Evolutionary conservation across 53 echinoderm and acorn worm species (phyloP).

Genomic region (Apostichopus leukothele): DNA sequence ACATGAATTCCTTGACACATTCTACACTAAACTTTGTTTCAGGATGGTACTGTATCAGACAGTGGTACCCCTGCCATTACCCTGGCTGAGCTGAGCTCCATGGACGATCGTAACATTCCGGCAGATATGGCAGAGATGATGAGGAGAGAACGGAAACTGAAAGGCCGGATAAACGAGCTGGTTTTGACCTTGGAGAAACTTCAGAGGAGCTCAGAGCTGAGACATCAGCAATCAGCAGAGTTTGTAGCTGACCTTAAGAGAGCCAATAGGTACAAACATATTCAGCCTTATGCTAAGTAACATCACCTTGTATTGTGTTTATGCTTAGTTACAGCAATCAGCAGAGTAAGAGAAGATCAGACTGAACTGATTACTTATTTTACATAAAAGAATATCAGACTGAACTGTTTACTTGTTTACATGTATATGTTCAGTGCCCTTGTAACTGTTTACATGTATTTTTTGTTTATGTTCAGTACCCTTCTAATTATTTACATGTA

Average conservation of each 20-base stretch:
- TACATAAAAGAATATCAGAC: no score
- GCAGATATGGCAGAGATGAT: slow-evolving; percentile 70
- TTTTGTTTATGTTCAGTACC: no score
- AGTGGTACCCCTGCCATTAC: slow-evolving; percentile 85
- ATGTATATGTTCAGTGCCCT: no score
- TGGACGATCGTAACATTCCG: slow-evolving; percentile 79
- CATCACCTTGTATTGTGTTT: no score
- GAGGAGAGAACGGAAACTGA: slow-evolving; percentile 80
- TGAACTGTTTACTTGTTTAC: no score
- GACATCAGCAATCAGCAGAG: slow-evolving; percentile 97
- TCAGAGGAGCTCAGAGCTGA: slow-evolving; percentile 96
- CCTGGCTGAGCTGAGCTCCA: slow-evolving; percentile 82
- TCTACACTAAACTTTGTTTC: neutral
- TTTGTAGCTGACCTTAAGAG: slow-evolving; percentile 99
- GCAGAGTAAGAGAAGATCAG: slow-evolving; percentile 52
- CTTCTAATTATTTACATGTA: no score
- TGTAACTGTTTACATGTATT: no score
- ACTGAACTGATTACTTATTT: no score
- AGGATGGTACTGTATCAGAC: slow-evolving; percentile 46
- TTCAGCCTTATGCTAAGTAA: no score
- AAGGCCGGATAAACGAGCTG: slow-evolving; percentile 85
- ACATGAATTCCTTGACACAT: neutral
- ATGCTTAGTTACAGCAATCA: slow-evolving; percentile 64
- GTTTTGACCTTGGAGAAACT: slow-evolving; percentile 95
- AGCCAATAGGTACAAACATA: slow-evolving; percentile 79